phyloP scores from a whole-genome alignment of 2,113 vertebrate species.

The Choloepus hoffmanni region DNA sequence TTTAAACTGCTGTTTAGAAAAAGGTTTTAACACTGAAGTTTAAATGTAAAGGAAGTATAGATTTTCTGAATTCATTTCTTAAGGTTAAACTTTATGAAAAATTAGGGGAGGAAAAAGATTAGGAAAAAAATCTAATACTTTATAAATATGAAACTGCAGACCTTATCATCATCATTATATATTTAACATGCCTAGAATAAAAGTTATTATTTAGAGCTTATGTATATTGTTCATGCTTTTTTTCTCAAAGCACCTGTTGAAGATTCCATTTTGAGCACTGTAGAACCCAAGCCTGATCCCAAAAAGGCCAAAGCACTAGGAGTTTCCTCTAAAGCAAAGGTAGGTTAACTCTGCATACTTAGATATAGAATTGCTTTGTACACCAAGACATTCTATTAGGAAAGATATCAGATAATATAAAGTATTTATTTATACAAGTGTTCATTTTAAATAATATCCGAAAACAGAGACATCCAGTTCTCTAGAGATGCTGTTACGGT shows the following conservation, averaged over 20 bases:
- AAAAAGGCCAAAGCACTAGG: slow-evolving; percentile 92
- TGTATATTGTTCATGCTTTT: slow-evolving; percentile 51
- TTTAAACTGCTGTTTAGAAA: slow-evolving; percentile 46
- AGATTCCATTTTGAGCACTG: slow-evolving; percentile 85
- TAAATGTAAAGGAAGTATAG: slow-evolving; percentile 28
- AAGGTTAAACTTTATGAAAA: background rate
- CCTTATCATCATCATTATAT: slow-evolving; percentile 3
- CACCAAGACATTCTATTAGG: background rate
- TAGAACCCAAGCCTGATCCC: slow-evolving; percentile 91
- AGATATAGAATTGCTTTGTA: slow-evolving; percentile 14
- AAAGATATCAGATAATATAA: background rate
- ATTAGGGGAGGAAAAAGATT: background rate
- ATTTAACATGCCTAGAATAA: slow-evolving; percentile 57
- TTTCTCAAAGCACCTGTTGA: slow-evolving; percentile 86
- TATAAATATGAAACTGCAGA: slow-evolving; percentile 38
- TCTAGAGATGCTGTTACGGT: background rate
- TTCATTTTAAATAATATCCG: slow-evolving; percentile 41
- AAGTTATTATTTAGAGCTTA: slow-evolving; percentile 20
- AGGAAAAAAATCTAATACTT: background rate
- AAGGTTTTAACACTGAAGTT: slow-evolving; percentile 38
- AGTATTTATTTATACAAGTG: background rate
- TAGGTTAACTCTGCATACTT: slow-evolving; percentile 72
- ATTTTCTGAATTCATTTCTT: slow-evolving; percentile 32
- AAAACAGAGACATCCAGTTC: background rate
- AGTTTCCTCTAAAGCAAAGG: slow-evolving; percentile 92